Percentiles rank a stretch among this genome's conserved stretches.
Conservation (phyloP, 2,888 invertebrate species). For the Chironomus riparius region DNA sequence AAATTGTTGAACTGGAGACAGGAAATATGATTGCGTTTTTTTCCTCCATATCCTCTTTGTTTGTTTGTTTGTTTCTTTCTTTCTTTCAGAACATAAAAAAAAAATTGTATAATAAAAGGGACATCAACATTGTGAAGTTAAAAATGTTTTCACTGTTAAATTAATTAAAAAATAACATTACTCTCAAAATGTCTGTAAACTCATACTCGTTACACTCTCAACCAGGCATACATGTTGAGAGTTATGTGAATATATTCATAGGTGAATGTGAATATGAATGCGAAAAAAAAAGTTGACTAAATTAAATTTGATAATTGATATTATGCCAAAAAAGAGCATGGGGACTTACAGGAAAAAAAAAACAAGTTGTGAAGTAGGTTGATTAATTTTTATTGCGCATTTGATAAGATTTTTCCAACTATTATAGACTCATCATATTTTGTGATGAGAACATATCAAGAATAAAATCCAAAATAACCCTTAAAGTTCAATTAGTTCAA, state of each 20-base stretch:
- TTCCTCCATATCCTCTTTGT: not conserved
- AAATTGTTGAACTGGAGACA: not conserved
- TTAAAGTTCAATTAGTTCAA: no score
- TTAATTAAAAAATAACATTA: conserved; percentile 27
- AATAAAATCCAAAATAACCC: no score
- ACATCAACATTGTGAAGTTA: not conserved
- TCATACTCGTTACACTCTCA: not conserved
- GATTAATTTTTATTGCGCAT: no score
- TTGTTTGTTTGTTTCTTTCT: not conserved
- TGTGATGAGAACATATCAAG: no score
- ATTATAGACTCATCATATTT: no score
- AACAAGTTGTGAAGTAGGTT: not conserved
- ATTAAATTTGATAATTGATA: conserved; percentile 25
- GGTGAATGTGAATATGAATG: not conserved
- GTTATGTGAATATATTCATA: not conserved
- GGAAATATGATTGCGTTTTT: not conserved
- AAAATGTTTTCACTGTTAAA: conserved; percentile 26
- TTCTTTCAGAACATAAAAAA: not conserved
- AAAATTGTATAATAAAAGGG: not conserved
- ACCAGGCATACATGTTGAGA: not conserved
- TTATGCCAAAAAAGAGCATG: not conserved
- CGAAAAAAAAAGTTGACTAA: not conserved
- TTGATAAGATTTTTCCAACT: no score
- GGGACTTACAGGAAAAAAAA: no score
- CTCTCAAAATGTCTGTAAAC: conserved; percentile 5